Evolutionary conservation across 2,888 invertebrate species (phyloP).

Genomic region (Dyspetes luteomarginatus): DNA sequence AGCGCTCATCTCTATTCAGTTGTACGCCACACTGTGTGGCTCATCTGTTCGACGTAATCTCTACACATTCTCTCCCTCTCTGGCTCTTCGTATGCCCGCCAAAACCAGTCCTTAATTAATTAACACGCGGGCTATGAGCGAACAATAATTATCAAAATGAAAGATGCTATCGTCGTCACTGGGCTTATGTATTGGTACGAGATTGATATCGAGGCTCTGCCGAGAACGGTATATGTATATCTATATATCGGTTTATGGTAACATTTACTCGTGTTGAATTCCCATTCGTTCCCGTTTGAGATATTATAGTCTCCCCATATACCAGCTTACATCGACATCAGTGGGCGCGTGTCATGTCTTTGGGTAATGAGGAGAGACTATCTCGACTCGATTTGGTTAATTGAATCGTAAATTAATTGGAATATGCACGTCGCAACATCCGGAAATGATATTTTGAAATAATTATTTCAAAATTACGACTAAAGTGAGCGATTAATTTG

Average conservation of each 20-base stretch:
- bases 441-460: slow-evolving; percentile 38
- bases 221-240: slow-evolving; percentile 46
- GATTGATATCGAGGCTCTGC: slow-evolving; percentile 64
- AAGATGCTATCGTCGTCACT: slow-evolving; percentile 78
- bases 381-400: slow-evolving; percentile 72
- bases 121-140: slow-evolving; percentile 76
- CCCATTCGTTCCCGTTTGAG: slow-evolving; percentile 28
- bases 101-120: slow-evolving; percentile 80
- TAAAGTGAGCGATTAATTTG: neutral
- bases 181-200: slow-evolving; percentile 78
- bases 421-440: slow-evolving; percentile 55
- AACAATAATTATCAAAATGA: slow-evolving; percentile 82
- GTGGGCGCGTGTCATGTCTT: slow-evolving; percentile 44
- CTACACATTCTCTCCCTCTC: neutral
- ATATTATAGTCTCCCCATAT: slow-evolving; percentile 28
- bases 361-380: slow-evolving; percentile 57
- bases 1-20: slow-evolving; percentile 63
- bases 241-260: slow-evolving; percentile 25
- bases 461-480: neutral
- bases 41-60: slow-evolving; percentile 61
- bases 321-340: neutral
- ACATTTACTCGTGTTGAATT: slow-evolving; percentile 20
- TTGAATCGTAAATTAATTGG: slow-evolving; percentile 80
- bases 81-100: slow-evolving; percentile 10
- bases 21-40: slow-evolving; percentile 47